Evolutionary conservation across 1,140 invertebrate genomes (phyloP).

Genomic region (Drosophila fuyamai): DNA sequence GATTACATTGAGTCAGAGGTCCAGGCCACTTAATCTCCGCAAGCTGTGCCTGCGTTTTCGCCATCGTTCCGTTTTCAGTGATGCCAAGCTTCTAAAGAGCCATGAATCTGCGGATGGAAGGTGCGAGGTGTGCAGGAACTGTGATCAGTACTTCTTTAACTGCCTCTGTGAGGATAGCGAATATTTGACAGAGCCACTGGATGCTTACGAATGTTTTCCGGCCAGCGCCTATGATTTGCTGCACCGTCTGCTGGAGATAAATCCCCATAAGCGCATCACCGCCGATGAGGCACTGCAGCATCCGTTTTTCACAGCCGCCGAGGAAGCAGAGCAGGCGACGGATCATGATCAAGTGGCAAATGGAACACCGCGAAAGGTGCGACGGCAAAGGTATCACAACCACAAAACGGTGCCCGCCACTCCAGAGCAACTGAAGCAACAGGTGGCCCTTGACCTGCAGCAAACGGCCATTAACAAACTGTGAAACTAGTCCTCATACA

Average conservation of each 20-base stretch:
- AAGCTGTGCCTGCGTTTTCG: slow-evolving; percentile 85
- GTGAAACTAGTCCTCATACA: slow-evolving; percentile 60
- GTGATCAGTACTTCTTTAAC: slow-evolving; percentile 81
- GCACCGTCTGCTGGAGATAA: slow-evolving; percentile 99
- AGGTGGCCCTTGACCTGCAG: slow-evolving; percentile 15
- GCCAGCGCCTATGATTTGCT: slow-evolving; percentile 97
- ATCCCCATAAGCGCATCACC: slow-evolving; percentile 99
- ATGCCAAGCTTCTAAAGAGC: slow-evolving; percentile 56
- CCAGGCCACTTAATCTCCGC: slow-evolving; percentile 86
- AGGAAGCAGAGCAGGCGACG: background rate
- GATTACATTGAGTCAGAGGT: slow-evolving; percentile 86
- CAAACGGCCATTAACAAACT: slow-evolving; percentile 50
- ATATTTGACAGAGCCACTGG: slow-evolving; percentile 68
- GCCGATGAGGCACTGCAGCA: slow-evolving; percentile 99
- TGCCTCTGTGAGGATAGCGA: slow-evolving; percentile 72
- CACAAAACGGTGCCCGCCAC: slow-evolving; percentile 26
- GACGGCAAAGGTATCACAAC: slow-evolving; percentile 9
- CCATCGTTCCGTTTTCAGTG: slow-evolving; percentile 70
- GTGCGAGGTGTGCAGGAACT: slow-evolving; percentile 78
- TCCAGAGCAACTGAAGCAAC: slow-evolving; percentile 10
- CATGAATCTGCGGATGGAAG: slow-evolving; percentile 60
- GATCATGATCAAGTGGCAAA: slow-evolving; percentile 1
- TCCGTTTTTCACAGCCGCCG: slow-evolving; percentile 87
- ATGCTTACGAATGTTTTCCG: slow-evolving; percentile 76
- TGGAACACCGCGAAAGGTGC: slow-evolving; percentile 9